These are phyloP conservation scores for Macrocentrus cingulum DNA, from an alignment of 1,140 invertebrate species.

Conservation along the genomic window DNA sequence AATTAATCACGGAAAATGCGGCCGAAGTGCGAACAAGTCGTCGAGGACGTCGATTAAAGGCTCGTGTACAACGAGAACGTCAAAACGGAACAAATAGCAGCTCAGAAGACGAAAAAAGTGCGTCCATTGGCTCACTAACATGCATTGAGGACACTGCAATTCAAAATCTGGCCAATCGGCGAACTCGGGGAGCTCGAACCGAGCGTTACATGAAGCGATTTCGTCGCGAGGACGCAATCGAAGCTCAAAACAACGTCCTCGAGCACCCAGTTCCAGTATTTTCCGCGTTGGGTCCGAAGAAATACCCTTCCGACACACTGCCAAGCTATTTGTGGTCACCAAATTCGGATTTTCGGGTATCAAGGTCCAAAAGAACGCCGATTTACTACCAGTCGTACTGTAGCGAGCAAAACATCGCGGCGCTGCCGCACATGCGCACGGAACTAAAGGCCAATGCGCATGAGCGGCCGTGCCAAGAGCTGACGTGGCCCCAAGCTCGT, in stretches of 20 bases:
- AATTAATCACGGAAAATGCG: too few relatives aligned
- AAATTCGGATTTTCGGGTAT: slow-evolving; percentile 1
- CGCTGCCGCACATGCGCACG: too few relatives aligned
- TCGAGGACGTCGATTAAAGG: slow-evolving; percentile 63
- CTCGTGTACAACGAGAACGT: slow-evolving; percentile 66
- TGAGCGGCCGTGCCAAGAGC: neutral
- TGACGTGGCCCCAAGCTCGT: neutral
- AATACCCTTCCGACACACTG: slow-evolving; percentile 21
- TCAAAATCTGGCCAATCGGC: slow-evolving; percentile 58
- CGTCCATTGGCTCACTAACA: slow-evolving; percentile 65
- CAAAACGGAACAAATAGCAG: slow-evolving; percentile 68
- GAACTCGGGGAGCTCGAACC: slow-evolving; percentile 70
- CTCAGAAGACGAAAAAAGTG: slow-evolving; percentile 70
- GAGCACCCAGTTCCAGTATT: too few relatives aligned
- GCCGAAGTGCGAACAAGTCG: too few relatives aligned
- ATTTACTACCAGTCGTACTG: slow-evolving; percentile 1
- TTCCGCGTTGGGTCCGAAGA: too few relatives aligned
- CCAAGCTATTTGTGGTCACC: slow-evolving; percentile 9
- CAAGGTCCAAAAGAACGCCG: neutral
- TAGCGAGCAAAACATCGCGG: slow-evolving; percentile 1
- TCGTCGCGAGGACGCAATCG: slow-evolving; percentile 71
- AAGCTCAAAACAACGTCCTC: too few relatives aligned
- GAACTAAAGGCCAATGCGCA: too few relatives aligned
- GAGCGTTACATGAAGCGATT: slow-evolving; percentile 76
- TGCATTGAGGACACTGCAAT: too few relatives aligned